phyloP scores from a whole-genome alignment of 2,113 vertebrate species.

The Syngnathus floridae region DNA sequence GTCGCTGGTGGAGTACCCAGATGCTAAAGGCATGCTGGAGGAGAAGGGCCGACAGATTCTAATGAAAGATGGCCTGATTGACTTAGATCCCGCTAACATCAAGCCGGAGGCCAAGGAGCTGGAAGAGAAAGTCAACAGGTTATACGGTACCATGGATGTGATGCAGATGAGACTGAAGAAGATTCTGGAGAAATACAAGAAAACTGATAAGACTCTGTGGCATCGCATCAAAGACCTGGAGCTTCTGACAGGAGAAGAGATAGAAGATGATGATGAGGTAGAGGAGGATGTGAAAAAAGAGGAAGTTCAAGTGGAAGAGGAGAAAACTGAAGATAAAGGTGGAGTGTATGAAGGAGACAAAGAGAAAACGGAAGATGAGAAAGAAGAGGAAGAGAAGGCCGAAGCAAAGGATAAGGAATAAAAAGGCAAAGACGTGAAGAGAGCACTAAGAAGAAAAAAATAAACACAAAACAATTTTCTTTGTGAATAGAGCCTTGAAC shows the following conservation, averaged over 20 bases:
- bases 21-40: constrained; percentile 90
- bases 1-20: constrained; percentile 88
- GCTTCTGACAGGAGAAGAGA: constrained; percentile 60
- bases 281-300: constrained; percentile 40
- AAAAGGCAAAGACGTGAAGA: constrained; percentile 3
- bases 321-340: constrained; percentile 2
- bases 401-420: neutral
- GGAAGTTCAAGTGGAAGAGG: constrained; percentile 5
- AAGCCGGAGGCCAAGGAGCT: constrained; percentile 82
- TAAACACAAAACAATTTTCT: constrained; percentile 10
- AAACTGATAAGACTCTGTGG: constrained; percentile 74
- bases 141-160: constrained; percentile 78
- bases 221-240: constrained; percentile 78
- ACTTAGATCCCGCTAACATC: constrained; percentile 79
- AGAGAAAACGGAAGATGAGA: neutral
- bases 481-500: constrained; percentile 8
- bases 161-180: constrained; percentile 83
- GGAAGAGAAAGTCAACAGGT: constrained; percentile 78
- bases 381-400: constrained; percentile 1
- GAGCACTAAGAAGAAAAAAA: constrained; percentile 12
- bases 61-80: constrained; percentile 89
- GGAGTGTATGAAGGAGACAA: neutral
- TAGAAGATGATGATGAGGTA: constrained; percentile 59
- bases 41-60: constrained; percentile 93
- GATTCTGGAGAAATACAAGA: constrained; percentile 76